Evolutionary conservation across 2,797 vertebrate species (phyloP), one percentile per base, ranked within the genome.

Genomic region (Rhinichthys osculus): DNA sequence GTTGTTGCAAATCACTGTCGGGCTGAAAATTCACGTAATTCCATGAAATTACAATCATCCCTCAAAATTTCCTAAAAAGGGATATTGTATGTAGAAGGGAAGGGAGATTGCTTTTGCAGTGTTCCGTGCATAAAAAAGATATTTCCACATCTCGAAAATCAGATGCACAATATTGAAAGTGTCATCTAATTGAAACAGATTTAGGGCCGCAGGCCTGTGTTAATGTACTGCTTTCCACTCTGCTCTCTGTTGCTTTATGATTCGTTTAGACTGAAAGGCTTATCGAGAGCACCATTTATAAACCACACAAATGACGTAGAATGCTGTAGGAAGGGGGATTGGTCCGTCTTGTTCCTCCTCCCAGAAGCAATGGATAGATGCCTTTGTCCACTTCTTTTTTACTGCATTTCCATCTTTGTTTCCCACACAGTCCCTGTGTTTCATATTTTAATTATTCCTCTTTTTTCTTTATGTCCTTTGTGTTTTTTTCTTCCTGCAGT

Each of bases 161-260:
- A 95, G 93, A 88, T 40, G 92, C 92, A 91, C 90, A 90, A 94
- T 95, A 96, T 95, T 94, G 94, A 94, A 95, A 95, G 93, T 95
- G 95, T 95, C 95, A 96, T 93, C 93, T 95, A 95, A 96, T 95
- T 95, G 94, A 95, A 95, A 95, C 94, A 95, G 94, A 96, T 95
- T 95, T 95, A 95, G 92, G 92, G 92, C 89, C 93, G 91, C 94
- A 94, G 93, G 94, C 93, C 89, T 90, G 90, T 94, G 94, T 95
- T 94, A 94, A 95, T 94, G 94, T 93, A 95, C 92, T 94, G 94
- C 94, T 94, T 93, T 91, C 88, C 67, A 89, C 93, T 92, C 92
- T 93, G 93, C 94, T 94, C 92, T 95, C 93, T 92, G 94, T 94
- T 94, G 88, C 93, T 94, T 94, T 94, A 94, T 94, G 94, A 95